phyloP scores from a whole-genome alignment of 2,113 vertebrate species.

The Dicentrarchus labrax region DNA sequence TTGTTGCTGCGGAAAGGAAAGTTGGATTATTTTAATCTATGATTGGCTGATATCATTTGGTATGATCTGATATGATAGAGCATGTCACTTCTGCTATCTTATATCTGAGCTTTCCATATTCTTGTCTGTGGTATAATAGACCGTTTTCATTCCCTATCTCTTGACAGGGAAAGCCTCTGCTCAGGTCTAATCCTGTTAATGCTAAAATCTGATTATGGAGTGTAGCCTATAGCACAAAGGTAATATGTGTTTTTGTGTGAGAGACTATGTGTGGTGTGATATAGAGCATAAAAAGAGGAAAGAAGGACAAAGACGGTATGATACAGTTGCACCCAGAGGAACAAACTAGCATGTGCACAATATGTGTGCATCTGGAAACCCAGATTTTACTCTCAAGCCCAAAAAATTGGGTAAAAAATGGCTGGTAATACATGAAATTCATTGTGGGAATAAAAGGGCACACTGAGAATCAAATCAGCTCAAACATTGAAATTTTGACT shows the following conservation, averaged over 20 bases:
- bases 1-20: conserved; percentile 6
- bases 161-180: conserved; percentile 59
- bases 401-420: neutral
- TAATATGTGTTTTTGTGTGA: conserved; percentile 25
- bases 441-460: neutral
- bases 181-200: conserved; percentile 78
- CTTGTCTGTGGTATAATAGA: conserved; percentile 62
- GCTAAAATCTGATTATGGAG: conserved; percentile 74
- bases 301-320: neutral
- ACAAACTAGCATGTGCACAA: too few relatives aligned
- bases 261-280: neutral
- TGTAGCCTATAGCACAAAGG: conserved; percentile 55
- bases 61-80: conserved; percentile 62
- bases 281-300: neutral
- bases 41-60: conserved; percentile 64
- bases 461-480: neutral
- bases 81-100: conserved; percentile 62
- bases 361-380: neutral
- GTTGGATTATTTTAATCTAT: conserved; percentile 55
- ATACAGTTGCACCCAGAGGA: neutral
- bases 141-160: conserved; percentile 72
- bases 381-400: too few relatives aligned
- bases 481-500: conserved; percentile 1
- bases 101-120: conserved; percentile 60
- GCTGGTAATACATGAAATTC: neutral